A percentile compares a stretch with the other conserved stretches of the same genome.
phyloP scores from a whole-genome alignment of 2,113 vertebrate species.

The Lasiurus cinereus region DNA sequence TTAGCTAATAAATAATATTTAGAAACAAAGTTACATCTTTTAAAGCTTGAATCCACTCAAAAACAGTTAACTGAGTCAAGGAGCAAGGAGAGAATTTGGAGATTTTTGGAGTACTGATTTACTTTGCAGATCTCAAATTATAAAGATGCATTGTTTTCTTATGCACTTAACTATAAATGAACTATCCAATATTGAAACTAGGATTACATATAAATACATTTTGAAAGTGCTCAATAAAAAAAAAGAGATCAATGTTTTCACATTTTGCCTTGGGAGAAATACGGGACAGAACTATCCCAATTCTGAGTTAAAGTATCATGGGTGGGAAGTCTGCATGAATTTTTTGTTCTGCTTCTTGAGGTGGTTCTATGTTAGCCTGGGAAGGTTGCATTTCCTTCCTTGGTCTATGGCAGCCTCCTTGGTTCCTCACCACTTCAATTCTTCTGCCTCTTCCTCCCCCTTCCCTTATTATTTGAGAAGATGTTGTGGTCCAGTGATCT shows the following conservation, averaged over 20 bases:
- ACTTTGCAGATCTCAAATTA: neutral
- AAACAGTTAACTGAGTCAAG: neutral
- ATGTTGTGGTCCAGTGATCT: constrained; percentile 40
- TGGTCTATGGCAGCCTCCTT: neutral
- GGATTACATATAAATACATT: neutral
- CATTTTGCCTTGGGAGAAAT: neutral
- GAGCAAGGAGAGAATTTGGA: neutral
- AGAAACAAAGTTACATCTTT: neutral
- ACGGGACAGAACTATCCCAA: neutral
- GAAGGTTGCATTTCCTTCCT: neutral
- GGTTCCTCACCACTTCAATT: neutral
- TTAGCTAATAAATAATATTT: constrained; percentile 43
- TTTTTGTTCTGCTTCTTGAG: neutral
- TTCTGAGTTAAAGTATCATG: neutral
- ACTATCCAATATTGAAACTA: neutral
- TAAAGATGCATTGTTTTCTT: neutral
- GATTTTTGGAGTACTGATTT: neutral
- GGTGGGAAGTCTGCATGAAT: neutral
- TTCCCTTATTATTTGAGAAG: neutral
- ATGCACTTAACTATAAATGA: neutral
- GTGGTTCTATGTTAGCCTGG: neutral
- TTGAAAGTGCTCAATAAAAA: neutral
- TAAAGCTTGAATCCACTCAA: neutral
- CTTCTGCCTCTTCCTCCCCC: neutral
- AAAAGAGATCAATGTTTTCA: neutral